Evolutionary conservation across 2,888 invertebrate genomes (phyloP), one percentile per base, ranked within the genome.

Genomic region (Meloe dianella): DNA sequence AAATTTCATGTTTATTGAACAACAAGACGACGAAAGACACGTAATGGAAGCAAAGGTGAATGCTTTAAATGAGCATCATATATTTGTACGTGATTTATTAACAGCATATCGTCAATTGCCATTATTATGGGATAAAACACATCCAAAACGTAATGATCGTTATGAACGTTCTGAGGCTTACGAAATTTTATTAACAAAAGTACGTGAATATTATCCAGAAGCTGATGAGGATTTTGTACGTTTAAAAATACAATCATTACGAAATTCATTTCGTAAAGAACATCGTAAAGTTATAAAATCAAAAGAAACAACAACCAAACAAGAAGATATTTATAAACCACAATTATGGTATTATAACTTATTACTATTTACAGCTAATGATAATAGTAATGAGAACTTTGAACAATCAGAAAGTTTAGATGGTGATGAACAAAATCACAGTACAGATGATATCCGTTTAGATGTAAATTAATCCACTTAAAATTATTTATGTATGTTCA

Each of bases 311-410:
- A 66, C 67, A 41, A 60, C 65, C 32, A 54, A 66, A 35, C 64
- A 70, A 9, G 66, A 69, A 61, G 68, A 75, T 29, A 65, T 74
- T 41, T 74, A 75, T 64, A 71, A 73, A 60, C 77, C 77, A n/a
- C 66, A 68, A 14, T 66, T 77, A 41, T 77, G 77, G 77, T 77
- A 76, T 65, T 77, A 77, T 58, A 73, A 73, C 65, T 65, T 74
- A 27, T 60, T 77, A 24, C 65, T 74, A 41, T 77, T 73, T 56
- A 71, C 71, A 24, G 75, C 72, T 27, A 76, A 76, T 9, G 76
- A 74, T 5, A 17, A 17, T 6, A 41, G n/a, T 41, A 41, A 17
- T 51, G 47, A 51, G 9, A 51, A 7, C 12, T 51, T 22, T 22
- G 47, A 51, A 10, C 47, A 22, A 51, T 10, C 47, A 4, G 47